These are phyloP conservation scores for Syrmaticus mikado DNA, from an alignment of 2,113 vertebrate genomes.

Conservation along the genomic window DNA sequence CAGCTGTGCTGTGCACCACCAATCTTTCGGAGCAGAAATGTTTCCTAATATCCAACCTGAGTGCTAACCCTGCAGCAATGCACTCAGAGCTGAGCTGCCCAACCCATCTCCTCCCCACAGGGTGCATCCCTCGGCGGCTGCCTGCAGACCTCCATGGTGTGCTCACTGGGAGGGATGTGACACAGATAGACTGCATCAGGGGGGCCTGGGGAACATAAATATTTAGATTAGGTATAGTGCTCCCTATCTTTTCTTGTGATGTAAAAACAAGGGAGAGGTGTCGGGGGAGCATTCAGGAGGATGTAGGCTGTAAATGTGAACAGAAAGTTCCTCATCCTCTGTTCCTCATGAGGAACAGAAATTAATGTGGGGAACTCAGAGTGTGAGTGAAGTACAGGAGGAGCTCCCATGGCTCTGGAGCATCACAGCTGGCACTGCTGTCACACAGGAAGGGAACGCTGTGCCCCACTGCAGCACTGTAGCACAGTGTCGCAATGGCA, in stretches of 20 bases:
- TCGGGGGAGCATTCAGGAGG: not conserved
- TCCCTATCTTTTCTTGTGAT: not conserved
- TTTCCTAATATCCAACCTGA: no score
- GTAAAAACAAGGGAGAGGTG: not conserved
- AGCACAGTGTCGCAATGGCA: not conserved
- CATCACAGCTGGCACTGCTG: not conserved
- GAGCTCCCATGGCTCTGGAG: no score
- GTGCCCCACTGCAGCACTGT: no score
- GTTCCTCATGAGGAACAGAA: no score
- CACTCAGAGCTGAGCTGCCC: accelerated
- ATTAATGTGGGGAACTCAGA: not conserved
- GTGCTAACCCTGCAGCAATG: no score
- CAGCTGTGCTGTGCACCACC: no score
- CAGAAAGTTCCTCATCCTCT: no score
- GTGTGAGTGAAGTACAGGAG: not conserved
- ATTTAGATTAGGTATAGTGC: not conserved
- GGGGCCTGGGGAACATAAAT: not conserved
- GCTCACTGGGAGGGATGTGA: accelerated
- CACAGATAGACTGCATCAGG: not conserved
- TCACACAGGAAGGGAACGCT: not conserved
- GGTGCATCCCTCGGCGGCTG: no score
- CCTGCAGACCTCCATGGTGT: accelerated
- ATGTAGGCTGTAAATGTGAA: not conserved
- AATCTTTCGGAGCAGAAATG: no score
- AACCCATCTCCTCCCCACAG: not conserved